phyloP scores from a whole-genome alignment of 2,888 invertebrate species.

The Cantharis rufa region DNA sequence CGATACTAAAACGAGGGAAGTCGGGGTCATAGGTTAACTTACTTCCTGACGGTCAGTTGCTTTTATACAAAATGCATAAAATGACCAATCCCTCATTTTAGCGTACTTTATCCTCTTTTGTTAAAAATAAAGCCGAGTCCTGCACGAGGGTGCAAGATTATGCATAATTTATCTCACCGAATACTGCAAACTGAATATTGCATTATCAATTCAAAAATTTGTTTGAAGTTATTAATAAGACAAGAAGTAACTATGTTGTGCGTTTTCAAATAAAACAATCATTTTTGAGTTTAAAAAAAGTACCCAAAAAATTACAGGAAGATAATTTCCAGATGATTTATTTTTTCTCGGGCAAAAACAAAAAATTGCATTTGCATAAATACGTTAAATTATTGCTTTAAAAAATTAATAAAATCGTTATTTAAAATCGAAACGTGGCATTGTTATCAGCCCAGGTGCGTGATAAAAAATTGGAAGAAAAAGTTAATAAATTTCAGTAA shows the following conservation, averaged over 20 bases:
- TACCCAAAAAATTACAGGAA: neutral
- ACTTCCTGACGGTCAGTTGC: slow-evolving; percentile 48
- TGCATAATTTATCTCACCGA: neutral
- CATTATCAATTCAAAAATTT: too few species aligned
- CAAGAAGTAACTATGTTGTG: too few species aligned
- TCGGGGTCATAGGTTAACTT: slow-evolving; percentile 48
- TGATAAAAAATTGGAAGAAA: slow-evolving; percentile 14
- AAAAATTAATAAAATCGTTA: slow-evolving; percentile 2
- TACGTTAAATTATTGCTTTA: neutral
- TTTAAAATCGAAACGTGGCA: slow-evolving; percentile 1
- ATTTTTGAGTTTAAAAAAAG: too few species aligned
- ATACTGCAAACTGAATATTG: neutral
- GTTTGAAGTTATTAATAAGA: too few species aligned
- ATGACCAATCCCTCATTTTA: slow-evolving; percentile 47
- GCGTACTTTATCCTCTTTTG: slow-evolving; percentile 37
- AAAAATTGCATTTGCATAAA: neutral
- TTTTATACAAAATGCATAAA: slow-evolving; percentile 43
- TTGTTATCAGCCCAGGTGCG: slow-evolving; percentile 8
- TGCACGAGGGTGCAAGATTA: slow-evolving; percentile 39
- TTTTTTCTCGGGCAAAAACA: neutral
- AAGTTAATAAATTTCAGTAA: slow-evolving; percentile 28
- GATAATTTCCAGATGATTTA: neutral
- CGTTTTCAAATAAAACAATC: too few species aligned
- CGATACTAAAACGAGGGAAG: slow-evolving; percentile 38
- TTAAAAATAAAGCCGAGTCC: slow-evolving; percentile 42